Base-by-base conservation (phyloP, 2,888 invertebrate species). In the Leucophora obtusa region DNA sequence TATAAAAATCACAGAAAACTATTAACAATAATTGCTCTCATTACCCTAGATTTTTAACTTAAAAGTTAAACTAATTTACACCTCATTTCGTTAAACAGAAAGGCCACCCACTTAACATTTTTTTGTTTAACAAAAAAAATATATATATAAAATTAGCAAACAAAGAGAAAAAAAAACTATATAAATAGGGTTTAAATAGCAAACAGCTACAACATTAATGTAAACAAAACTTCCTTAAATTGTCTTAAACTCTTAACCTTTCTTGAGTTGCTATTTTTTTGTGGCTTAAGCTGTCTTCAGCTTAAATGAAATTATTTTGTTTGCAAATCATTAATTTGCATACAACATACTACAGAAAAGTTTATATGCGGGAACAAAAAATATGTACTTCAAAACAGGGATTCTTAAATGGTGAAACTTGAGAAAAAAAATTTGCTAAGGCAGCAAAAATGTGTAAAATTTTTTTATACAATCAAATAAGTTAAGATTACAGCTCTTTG, bases 201-300 rank as follows among this genome's bases (percentile, higher is more conserved):
- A 21, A 56, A 56, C 24, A 53, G 4, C 53, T 54, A 56, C 35
- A 63, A 38, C 60, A 63, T 66, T 62, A 73, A 73, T 50, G 70
- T 62, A 77, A 65, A 73, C 65, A 81, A 73, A 81, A 77, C 77
- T 77, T 81, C 69, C 77, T 70, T 73, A 76, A 76, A 73, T 69
- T 76, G 69, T 72, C 59, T 72, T 76, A 69, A 73, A 70, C 77
- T 73, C 65, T 77, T 77, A 77, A 76, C 80, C 80, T 80, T 73
- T 73, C 1, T 70, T 33, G 11, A 54, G 47, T 14, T 11, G 14
- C 54, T 51, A 33, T 60, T 21, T 15, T 24, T 43, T 10, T 38
- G 33, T 21, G 18, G 60, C 50, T 79, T 66, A 10, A 14, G 60
- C 56, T 18, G 47, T 72, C 75, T 65, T 70, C 56, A 68, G n/a